phyloP scores from a whole-genome alignment of 2,888 invertebrate genomes.

The Cheilosia scutellata region DNA sequence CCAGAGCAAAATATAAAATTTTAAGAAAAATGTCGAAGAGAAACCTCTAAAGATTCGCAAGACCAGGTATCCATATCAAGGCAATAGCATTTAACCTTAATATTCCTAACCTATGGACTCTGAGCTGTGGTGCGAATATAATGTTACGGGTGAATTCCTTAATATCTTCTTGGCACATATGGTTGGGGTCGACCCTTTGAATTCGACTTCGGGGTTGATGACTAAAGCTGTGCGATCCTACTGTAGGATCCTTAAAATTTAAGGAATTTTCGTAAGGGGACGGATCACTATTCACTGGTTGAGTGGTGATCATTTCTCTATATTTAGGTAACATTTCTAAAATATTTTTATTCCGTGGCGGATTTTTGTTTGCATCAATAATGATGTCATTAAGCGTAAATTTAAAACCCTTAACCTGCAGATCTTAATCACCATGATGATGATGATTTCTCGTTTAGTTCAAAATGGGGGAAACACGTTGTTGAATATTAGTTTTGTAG shows the following conservation, averaged over 20 bases:
- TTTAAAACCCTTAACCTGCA: slow-evolving; percentile 56
- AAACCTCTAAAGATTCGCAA: background rate
- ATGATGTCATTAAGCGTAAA: slow-evolving; percentile 26
- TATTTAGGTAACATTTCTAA: slow-evolving; percentile 55
- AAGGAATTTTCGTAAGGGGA: too few relatives aligned
- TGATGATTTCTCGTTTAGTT: too few relatives aligned
- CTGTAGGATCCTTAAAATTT: slow-evolving; percentile 27
- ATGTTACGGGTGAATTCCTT: slow-evolving; percentile 70
- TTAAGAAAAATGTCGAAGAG: slow-evolving; percentile 1
- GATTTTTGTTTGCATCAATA: slow-evolving; percentile 15
- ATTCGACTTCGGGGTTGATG: slow-evolving; percentile 15
- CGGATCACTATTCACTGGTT: too few relatives aligned
- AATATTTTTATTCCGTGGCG: slow-evolving; percentile 48
- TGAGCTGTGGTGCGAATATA: slow-evolving; percentile 68
- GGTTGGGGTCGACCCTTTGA: slow-evolving; percentile 57
- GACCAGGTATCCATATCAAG: slow-evolving; percentile 49
- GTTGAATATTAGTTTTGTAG: too few relatives aligned
- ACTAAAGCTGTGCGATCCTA: slow-evolving; percentile 32
- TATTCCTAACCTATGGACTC: slow-evolving; percentile 73
- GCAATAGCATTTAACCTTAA: slow-evolving; percentile 72
- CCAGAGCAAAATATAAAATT: slow-evolving; percentile 36
- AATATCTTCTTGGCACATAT: slow-evolving; percentile 42
- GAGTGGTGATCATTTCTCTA: slow-evolving; percentile 69
- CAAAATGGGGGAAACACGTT: too few relatives aligned
- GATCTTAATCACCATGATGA: too few relatives aligned